Conservation (phyloP, 2,888 invertebrate species). For the Masnerella sp. region DNA sequence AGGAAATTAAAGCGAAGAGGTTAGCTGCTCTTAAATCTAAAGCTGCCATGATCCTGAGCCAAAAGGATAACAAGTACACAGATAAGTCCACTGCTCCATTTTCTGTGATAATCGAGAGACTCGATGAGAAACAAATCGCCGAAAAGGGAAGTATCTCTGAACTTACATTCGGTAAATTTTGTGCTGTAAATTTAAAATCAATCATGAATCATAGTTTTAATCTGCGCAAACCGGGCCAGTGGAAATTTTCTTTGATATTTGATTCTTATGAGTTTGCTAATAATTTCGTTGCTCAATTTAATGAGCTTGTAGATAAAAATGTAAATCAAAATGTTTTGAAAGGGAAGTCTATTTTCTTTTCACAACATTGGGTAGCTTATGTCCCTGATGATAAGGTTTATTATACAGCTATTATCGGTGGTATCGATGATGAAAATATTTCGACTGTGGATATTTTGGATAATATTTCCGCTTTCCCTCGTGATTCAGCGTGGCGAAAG, state of each 20-base stretch:
- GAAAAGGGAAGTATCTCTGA: neutral
- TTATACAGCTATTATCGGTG: conserved; percentile 3
- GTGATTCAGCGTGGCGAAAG: neutral
- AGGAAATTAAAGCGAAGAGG: neutral
- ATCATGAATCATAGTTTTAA: conserved; percentile 1
- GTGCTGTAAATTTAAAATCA: neutral
- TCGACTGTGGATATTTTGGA: neutral
- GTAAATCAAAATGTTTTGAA: neutral
- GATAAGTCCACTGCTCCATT: neutral
- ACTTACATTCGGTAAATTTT: neutral
- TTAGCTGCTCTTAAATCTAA: too few species aligned
- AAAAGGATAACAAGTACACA: neutral
- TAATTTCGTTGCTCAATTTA: neutral
- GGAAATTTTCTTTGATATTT: conserved; percentile 6
- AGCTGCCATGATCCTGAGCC: too few species aligned
- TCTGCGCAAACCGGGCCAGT: conserved; percentile 1
- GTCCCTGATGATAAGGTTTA: conserved; percentile 6
- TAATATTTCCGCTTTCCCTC: neutral
- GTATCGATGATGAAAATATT: conserved; percentile 5
- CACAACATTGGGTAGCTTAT: conserved; percentile 2
- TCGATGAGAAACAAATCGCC: neutral
- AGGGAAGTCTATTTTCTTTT: neutral
- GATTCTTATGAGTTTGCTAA: neutral
- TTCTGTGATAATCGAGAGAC: neutral
- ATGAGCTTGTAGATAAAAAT: neutral